phyloP scores from a whole-genome alignment of 2,888 invertebrate species.

The Catocala nupta region DNA sequence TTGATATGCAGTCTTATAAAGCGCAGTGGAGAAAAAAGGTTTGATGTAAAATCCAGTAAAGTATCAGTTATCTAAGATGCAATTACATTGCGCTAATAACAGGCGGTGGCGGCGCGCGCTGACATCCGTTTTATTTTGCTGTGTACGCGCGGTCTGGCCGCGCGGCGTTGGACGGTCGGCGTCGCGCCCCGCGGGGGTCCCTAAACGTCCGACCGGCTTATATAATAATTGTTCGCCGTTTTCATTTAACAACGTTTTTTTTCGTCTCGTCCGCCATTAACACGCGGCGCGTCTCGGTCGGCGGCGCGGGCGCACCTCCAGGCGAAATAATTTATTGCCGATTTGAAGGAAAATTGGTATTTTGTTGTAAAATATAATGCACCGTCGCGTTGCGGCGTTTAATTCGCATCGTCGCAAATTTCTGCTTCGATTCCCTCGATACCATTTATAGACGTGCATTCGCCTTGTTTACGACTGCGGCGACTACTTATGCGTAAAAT shows the following conservation, averaged over 20 bases:
- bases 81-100: constrained; percentile 39
- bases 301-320: constrained; percentile 70
- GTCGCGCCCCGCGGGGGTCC: constrained; percentile 32
- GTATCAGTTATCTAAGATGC: constrained; percentile 38
- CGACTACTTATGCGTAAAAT: constrained; percentile 58
- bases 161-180: constrained; percentile 42
- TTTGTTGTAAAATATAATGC: constrained; percentile 72
- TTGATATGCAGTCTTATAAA: constrained; percentile 19
- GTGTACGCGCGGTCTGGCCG: constrained; percentile 48
- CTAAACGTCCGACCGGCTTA: constrained; percentile 28
- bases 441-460: constrained; percentile 54
- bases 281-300: constrained; percentile 65
- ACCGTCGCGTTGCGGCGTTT: constrained; percentile 41
- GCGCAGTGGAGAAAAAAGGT: constrained; percentile 18
- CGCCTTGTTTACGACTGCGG: constrained; percentile 52
- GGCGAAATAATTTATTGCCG: constrained; percentile 76
- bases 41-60: constrained; percentile 31
- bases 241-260: constrained; percentile 66
- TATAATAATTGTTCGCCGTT: constrained; percentile 74
- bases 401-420: constrained; percentile 52
- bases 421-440: constrained; percentile 52
- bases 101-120: constrained; percentile 23
- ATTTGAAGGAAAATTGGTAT: constrained; percentile 80
- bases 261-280: constrained; percentile 67
- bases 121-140: constrained; percentile 45